Base-by-base conservation (phyloP, 1,140 invertebrate species). In the Drosophila tropicalis region DNA sequence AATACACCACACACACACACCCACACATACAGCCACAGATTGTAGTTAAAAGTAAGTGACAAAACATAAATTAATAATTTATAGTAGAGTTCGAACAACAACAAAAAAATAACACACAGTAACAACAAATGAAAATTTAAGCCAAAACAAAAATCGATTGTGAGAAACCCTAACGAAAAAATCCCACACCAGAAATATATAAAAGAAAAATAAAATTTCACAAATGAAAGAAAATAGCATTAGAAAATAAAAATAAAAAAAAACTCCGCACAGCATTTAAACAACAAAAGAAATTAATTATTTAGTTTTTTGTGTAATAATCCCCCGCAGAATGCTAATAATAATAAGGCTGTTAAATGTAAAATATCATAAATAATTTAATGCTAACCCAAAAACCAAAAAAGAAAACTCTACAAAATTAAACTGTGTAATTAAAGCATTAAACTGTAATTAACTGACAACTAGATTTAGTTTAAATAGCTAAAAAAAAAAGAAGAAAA, bases 331-430 rank as follows among this genome's bases (percentile, higher is more conserved):
- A 70, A 76, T 90, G 86, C 90, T 90, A 90, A 91, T 90, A 82
- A 91, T 90, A 82, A 90, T 91, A 91, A 90, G 86, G 90, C 90
- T 91, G 90, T 91, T 91, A 91, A 89, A 87, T 91, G 86, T 91
- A 91, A 90, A 90, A 89, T 89, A 89, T 84, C 85, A 89, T 89
- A 89, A 87, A 89, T 79, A 77, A 79, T 82, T 76, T 70, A 82
- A 62, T 60, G 44, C 44, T 79, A 62, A 71, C 56, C 64, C 41
- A 41, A 41, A 25, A 47, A 56, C 36, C 3, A 39, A n/a, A 25
- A 41, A 56, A 66, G 72, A 69, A 70, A 81, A 7, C 61, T 85
- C 61, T 85, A 73, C 68, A 86, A 51, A 51, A 76, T 75, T 65
- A 72, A 81, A 76, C 81, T 71, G 73, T 86, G 83, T 86, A 87